Percentiles rank a stretch among this genome's conserved stretches.
Evolutionary conservation across 1,140 invertebrate species (phyloP).

Genomic region (Antheraea pernyi): DNA sequence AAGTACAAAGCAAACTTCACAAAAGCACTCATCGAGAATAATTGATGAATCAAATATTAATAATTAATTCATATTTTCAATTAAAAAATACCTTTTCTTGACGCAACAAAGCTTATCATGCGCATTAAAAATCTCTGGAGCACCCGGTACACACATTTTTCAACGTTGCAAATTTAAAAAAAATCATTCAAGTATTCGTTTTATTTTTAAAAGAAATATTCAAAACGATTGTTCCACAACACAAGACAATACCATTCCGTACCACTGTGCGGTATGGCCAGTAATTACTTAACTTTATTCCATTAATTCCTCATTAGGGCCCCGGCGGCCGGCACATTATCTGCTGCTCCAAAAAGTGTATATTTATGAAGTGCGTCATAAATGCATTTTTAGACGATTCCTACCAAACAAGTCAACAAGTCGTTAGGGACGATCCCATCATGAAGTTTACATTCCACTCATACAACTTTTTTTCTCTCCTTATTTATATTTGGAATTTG

Average conservation of each 20-base stretch:
- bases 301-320: constrained; percentile 67
- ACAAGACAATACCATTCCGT: constrained; percentile 19
- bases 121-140: constrained; percentile 16
- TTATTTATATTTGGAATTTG: no score
- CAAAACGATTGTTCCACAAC: constrained; percentile 14
- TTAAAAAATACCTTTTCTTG: constrained; percentile 44
- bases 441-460: neutral
- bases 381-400: constrained; percentile 31
- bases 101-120: constrained; percentile 38
- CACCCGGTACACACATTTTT: constrained; percentile 42
- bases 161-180: constrained; percentile 19
- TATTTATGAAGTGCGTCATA: constrained; percentile 60
- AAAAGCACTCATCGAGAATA: no score
- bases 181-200: neutral
- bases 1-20: no score
- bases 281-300: constrained; percentile 46
- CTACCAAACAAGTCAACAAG: neutral
- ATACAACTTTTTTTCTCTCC: neutral
- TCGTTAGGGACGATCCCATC: neutral
- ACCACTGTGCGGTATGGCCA: constrained; percentile 23
- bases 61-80: neutral
- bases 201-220: constrained; percentile 8
- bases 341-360: constrained; percentile 57
- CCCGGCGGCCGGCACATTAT: constrained; percentile 40
- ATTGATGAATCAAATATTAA: no score